These are phyloP conservation scores for Odontomachus brunneus DNA, from an alignment of 1,140 invertebrate genomes.

Conservation along the genomic window DNA sequence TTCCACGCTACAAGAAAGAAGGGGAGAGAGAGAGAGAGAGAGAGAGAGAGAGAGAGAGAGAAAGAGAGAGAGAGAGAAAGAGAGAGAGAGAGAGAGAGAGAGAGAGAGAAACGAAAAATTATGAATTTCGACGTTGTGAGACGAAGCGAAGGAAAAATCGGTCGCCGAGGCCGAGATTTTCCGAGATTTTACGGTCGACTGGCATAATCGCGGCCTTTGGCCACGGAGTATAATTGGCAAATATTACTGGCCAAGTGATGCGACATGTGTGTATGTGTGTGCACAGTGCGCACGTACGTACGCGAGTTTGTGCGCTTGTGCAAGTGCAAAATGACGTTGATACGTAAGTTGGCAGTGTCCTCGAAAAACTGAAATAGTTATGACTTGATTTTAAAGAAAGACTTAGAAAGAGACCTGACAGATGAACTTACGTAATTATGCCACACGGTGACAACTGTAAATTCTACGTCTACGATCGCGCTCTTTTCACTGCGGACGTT, in stretches of 20 bases:
- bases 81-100: too few relatives aligned
- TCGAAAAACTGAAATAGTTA: constrained; percentile 77
- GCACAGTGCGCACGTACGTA: background rate
- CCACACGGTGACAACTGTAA: background rate
- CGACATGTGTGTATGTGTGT: background rate
- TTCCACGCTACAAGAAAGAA: too few relatives aligned
- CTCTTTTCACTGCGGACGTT: background rate
- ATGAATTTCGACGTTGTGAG: background rate
- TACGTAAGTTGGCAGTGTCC: constrained; percentile 59
- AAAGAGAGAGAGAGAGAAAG: too few relatives aligned
- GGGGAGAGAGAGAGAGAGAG: too few relatives aligned
- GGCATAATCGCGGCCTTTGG: constrained; percentile 60
- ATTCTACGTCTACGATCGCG: background rate
- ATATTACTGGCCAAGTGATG: constrained; percentile 63
- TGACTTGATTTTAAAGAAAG: constrained; percentile 64
- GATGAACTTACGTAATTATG: constrained; percentile 27
- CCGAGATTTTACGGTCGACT: constrained; percentile 28
- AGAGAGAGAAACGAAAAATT: background rate
- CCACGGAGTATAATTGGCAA: constrained; percentile 70
- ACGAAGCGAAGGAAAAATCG: constrained; percentile 30
- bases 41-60: too few relatives aligned
- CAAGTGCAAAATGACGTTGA: constrained; percentile 6
- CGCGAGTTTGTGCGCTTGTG: background rate
- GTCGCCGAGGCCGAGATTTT: constrained; percentile 26
- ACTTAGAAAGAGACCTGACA: constrained; percentile 5